Conservation (phyloP, 2,797 vertebrate species). For the Micromesistius poutassou region DNA sequence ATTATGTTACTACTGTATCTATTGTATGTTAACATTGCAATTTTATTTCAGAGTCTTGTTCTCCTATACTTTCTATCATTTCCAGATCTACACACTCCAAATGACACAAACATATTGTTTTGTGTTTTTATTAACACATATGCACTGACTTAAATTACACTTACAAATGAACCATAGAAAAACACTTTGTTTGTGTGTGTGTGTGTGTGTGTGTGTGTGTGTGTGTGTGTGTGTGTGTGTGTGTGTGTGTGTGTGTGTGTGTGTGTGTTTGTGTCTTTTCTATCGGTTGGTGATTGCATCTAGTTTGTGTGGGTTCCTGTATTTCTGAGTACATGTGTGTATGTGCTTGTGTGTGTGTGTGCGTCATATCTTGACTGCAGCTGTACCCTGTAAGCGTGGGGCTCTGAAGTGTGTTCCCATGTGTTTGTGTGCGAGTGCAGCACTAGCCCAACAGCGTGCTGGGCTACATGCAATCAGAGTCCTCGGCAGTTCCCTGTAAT, state of each 20-base stretch:
- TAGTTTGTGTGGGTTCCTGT: not conserved
- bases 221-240: not conserved
- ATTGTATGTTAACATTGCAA: not conserved
- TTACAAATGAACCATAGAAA: conserved; percentile 1
- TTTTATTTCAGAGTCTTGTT: not conserved
- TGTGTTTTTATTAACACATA: not conserved
- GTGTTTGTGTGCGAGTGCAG: not conserved
- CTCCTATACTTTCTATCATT: not conserved
- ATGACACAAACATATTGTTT: not conserved
- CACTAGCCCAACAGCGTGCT: not conserved
- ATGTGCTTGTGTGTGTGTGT: not conserved
- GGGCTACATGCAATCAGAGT: not conserved
- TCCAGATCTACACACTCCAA: not conserved
- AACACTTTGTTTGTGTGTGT: not conserved
- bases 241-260: not conserved
- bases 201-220: not conserved
- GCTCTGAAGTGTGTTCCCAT: not conserved
- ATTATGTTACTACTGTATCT: not conserved
- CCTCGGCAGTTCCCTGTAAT: not conserved
- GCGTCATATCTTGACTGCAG: not conserved
- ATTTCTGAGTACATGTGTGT: conserved; percentile 3
- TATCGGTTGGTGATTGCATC: not conserved
- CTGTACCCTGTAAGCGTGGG: not conserved
- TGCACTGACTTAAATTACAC: not conserved
- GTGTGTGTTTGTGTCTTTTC: not conserved